These are phyloP conservation scores for Microctonus brassicae DNA, from an alignment of 2,888 invertebrate genomes.

Conservation along the genomic window DNA sequence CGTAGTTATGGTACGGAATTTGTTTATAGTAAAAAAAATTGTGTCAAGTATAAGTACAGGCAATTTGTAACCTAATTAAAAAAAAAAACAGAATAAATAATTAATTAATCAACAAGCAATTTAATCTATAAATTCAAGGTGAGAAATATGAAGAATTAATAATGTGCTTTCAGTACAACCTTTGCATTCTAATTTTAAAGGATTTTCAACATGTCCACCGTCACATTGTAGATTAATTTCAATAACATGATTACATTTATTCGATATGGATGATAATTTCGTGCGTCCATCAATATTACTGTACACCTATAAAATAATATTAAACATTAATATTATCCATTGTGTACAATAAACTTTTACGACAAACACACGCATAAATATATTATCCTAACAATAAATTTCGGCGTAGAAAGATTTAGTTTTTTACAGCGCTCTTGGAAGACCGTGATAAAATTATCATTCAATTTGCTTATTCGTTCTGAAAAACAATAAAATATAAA, in stretches of 20 bases:
- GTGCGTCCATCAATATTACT: neutral
- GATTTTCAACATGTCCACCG: neutral
- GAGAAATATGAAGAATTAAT: neutral
- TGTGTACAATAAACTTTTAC: neutral
- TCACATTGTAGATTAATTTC: neutral
- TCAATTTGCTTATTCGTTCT: neutral
- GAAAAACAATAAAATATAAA: neutral
- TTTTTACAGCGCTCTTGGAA: neutral
- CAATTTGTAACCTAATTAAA: conserved; percentile 23
- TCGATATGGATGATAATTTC: neutral
- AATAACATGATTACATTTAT: neutral
- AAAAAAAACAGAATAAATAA: neutral
- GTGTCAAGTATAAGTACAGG: conserved; percentile 50
- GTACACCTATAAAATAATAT: neutral
- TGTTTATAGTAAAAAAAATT: conserved; percentile 43
- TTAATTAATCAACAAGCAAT: conserved; percentile 39
- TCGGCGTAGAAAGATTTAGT: neutral
- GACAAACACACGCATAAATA: neutral
- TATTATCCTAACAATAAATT: neutral
- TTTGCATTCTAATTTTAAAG: conserved; percentile 48
- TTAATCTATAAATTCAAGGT: no score
- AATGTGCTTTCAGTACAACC: conserved; percentile 27
- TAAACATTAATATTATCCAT: neutral
- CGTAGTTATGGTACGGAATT: conserved; percentile 46
- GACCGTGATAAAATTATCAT: neutral